Base-by-base conservation (phyloP, 2,888 invertebrate genomes). In the Diloba caeruleocephala region DNA sequence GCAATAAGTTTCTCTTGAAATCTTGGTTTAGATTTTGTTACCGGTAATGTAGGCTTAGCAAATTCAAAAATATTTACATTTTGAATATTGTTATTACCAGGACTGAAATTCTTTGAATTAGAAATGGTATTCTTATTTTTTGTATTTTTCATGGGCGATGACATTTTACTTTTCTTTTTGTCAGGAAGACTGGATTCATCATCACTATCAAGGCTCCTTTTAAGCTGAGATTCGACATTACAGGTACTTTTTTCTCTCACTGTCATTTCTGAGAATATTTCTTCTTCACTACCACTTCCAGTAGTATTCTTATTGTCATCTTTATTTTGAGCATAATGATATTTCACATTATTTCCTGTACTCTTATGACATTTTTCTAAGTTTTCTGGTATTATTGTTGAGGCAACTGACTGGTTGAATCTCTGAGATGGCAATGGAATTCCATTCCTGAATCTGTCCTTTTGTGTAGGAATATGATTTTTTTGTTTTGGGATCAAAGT, bases 401-500 rank as follows among this genome's bases (percentile, higher is more conserved):
- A 64, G 49, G 75, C 76, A 45, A 74, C 44, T 13, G 84, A 79
- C 50, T 65, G 79, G 38, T 86, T 82, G 53, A 90, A 89, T 58
- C 88, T 86, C 70, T 90, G 85, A 39, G 85, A 85, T 56, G 88
- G 88, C 12, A 89, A 69, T 14, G 78, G 57, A 67, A 78, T 83
- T 14, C 82, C 77, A 74, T 71, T 85, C 73, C 71, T 71, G 56
- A 90, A 87, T 65, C 85, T 80, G 1, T 89, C 82, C 66, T 81
- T 86, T 61, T 79, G 82, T 14, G 72, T 71, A 13, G 62, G 31
- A 28, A 52, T 45, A 19, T 13, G 17, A 43, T 64, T 63, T 6
- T 52, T 57, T 57, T 49, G 70, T 49, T 60, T 78, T 28, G 67
- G 54, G 36, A 56, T 53, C n/a, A 38, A 14, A 19, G 50, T 51